A percentile compares a stretch with the other conserved stretches of the same genome.
phyloP scores from a whole-genome alignment of 1,140 invertebrate species.

The Trialeurodes vaporariorum region DNA sequence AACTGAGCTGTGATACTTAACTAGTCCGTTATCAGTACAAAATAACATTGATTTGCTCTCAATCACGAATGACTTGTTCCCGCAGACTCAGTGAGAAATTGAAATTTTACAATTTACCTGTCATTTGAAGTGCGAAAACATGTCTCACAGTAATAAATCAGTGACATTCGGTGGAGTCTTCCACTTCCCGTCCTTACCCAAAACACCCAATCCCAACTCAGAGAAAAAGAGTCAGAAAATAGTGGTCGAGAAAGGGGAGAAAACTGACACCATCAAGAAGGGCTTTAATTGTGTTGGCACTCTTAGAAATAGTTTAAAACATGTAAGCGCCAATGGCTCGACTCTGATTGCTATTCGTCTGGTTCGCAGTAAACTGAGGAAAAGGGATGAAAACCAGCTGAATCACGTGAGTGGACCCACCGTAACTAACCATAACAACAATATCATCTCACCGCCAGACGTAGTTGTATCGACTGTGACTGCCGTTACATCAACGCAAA shows the following conservation, averaged over 20 bases:
- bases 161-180: slow-evolving; percentile 28
- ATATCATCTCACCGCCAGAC: slow-evolving; percentile 28
- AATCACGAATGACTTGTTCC: background rate
- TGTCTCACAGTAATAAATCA: slow-evolving; percentile 22
- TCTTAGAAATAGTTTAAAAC: slow-evolving; percentile 35
- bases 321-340: slow-evolving; percentile 61
- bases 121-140: slow-evolving; percentile 14
- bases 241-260: slow-evolving; percentile 19
- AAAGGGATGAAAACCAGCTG: slow-evolving; percentile 54
- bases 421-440: slow-evolving; percentile 22
- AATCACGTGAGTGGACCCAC: slow-evolving; percentile 22
- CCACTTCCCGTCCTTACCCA: slow-evolving; percentile 19
- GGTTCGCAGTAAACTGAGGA: slow-evolving; percentile 74
- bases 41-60: background rate
- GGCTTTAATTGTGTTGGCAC: slow-evolving; percentile 26
- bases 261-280: slow-evolving; percentile 22
- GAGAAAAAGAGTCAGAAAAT: slow-evolving; percentile 11
- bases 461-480: slow-evolving; percentile 21
- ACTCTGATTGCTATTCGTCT: slow-evolving; percentile 73
- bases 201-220: slow-evolving; percentile 7
- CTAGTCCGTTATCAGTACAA: slow-evolving; percentile 9
- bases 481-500: slow-evolving; percentile 9
- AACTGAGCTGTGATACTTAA: slow-evolving; percentile 10
- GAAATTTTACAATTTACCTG: slow-evolving; percentile 9
- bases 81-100: slow-evolving; percentile 1